Conservation (phyloP, 1,140 invertebrate species). For the Octopus bimaculoides region DNA sequence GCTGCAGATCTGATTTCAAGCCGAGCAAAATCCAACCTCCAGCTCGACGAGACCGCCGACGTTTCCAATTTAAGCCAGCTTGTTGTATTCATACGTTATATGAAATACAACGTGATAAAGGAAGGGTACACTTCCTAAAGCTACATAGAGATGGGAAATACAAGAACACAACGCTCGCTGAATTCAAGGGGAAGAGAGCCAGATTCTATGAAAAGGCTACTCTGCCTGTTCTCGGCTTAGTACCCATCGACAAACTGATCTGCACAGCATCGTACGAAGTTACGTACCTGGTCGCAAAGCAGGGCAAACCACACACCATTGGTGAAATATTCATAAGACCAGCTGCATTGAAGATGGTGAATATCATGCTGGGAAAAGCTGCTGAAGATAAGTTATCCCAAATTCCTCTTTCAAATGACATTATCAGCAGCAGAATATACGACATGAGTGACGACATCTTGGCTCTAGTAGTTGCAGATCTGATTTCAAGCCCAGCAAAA, state of each 20-base stretch:
- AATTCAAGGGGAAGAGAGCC: conserved; percentile 1
- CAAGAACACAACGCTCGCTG: neutral
- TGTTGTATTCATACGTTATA: too few relatives aligned
- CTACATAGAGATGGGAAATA: neutral
- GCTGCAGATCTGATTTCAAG: too few relatives aligned
- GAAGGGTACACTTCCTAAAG: neutral
- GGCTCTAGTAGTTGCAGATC: neutral
- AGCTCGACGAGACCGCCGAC: too few relatives aligned
- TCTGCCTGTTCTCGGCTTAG: neutral
- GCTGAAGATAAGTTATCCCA: neutral
- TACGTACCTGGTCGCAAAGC: conserved; percentile 6
- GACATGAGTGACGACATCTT: conserved; percentile 6
- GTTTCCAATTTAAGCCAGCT: too few relatives aligned
- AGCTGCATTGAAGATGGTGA: conserved; percentile 3
- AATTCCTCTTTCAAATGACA: neutral
- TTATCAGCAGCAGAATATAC: neutral
- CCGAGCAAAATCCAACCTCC: too few relatives aligned
- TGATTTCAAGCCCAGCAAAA: conserved; percentile 2
- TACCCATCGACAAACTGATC: too few relatives aligned
- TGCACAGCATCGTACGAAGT: too few relatives aligned
- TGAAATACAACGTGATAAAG: too few relatives aligned
- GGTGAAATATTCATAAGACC: neutral
- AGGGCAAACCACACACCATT: conserved; percentile 6
- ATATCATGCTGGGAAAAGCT: conserved; percentile 4
- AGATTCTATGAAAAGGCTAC: neutral